Evolutionary conservation across 2,797 vertebrate genomes (phyloP).

Genomic region (Urophycis tenuis): DNA sequence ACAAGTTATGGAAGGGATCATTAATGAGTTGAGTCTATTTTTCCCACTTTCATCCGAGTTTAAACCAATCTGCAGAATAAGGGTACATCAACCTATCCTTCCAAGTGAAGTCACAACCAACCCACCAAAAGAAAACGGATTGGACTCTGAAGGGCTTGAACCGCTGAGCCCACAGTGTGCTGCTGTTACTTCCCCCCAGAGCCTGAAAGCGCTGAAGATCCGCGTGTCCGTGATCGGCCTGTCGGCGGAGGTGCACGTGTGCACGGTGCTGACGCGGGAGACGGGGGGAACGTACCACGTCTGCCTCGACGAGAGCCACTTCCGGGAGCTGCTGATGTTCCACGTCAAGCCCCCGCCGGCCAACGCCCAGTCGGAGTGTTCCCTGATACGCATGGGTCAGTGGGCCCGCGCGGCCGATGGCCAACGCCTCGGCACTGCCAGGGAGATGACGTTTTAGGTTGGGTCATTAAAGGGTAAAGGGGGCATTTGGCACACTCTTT

Average conservation of each 20-base stretch:
- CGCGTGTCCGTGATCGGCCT: slow-evolving; percentile 91
- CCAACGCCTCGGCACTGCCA: too few species aligned
- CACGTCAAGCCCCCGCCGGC: slow-evolving; percentile 90
- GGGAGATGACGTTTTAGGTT: too few species aligned
- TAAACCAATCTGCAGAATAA: too few species aligned
- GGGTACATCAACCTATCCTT: too few species aligned
- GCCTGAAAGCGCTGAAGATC: slow-evolving; percentile 84
- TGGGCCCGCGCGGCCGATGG: slow-evolving; percentile 15
- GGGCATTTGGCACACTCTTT: too few species aligned
- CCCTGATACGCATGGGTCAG: slow-evolving; percentile 96
- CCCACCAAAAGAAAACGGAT: too few species aligned
- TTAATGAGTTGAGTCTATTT: too few species aligned
- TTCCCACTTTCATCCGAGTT: too few species aligned
- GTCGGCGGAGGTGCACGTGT: slow-evolving; percentile 93
- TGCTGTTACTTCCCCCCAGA: slow-evolving; percentile 56
- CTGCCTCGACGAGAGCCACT: slow-evolving; percentile 95
- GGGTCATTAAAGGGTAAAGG: too few species aligned
- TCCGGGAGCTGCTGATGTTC: slow-evolving; percentile 84
- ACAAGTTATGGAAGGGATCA: too few species aligned
- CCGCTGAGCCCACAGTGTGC: neutral
- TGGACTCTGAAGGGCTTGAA: too few species aligned
- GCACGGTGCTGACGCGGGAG: slow-evolving; percentile 86
- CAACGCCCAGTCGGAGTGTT: slow-evolving; percentile 86
- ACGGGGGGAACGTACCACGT: slow-evolving; percentile 90
- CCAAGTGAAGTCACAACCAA: neutral